Evolutionary conservation across 2,797 vertebrate species (phyloP).

Genomic region (Pangasius djambal): DNA sequence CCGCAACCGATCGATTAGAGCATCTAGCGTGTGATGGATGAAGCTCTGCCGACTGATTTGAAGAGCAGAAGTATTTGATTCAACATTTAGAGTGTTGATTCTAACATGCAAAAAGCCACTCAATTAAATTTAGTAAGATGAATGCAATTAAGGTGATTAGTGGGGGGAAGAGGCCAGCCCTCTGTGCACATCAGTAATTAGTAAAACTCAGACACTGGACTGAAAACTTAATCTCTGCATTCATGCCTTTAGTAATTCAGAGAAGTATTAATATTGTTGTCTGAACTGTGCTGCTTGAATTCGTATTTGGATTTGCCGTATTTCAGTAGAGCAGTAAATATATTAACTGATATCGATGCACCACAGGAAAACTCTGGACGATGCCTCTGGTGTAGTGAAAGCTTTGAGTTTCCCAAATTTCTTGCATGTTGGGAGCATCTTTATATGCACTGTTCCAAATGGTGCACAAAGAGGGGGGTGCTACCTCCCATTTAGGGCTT

Average conservation of each 20-base stretch:
- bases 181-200: conserved; percentile 23
- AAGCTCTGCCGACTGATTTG: neutral
- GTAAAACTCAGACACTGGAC: conserved; percentile 8
- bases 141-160: conserved; percentile 24
- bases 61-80: neutral
- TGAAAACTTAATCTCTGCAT: conserved; percentile 3
- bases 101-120: conserved; percentile 14
- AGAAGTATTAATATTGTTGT: neutral
- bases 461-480: neutral
- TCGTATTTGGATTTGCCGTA: neutral
- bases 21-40: neutral
- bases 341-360: conserved; percentile 17
- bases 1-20: neutral
- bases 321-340: neutral
- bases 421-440: conserved; percentile 7
- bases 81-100: neutral
- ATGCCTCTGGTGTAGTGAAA: conserved; percentile 2
- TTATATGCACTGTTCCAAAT: neutral
- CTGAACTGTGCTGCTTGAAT: neutral
- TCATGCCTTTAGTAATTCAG: conserved; percentile 6
- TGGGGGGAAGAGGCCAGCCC: conserved; percentile 6
- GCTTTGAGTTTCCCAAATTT: neutral
- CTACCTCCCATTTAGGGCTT: neutral
- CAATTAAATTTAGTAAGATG: conserved; percentile 42
- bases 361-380: conserved; percentile 12